Evolutionary conservation across 2,113 vertebrate species (phyloP), one percentile per base, ranked within the genome.

Genomic region (Pandion haliaetus): DNA sequence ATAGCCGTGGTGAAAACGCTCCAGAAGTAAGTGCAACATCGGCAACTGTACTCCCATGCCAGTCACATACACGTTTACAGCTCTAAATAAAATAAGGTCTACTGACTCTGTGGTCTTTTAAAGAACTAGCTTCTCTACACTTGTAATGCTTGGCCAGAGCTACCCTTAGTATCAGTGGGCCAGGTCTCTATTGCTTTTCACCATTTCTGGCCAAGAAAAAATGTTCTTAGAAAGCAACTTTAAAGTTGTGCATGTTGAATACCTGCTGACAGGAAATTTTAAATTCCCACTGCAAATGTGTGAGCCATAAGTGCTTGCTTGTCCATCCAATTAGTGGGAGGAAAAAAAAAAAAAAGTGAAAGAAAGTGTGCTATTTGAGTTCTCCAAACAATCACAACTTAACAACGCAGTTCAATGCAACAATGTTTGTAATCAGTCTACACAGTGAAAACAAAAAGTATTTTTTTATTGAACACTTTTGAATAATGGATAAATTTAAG

Each of bases 401-500:
- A 90, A 73, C 63, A 77, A 69, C 24, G 23, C 57, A 59, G 40
- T 67, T 87, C 80, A 82, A 31, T 54, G 55, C 40, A 74, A 42
- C 50, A 69, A 69, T 92, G 84, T 88, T 95, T 89, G 50, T 82
- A 86, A 95, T 95, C 92, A 95, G 73, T 80, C 77, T 63, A 78
- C 28, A 81, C 15, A 47, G 32, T 44, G 65, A 81, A 93, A 93
- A 79, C 34, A 89, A 78, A 65, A 92, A 70, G 76, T 82, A 58
- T 42, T 81, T 91, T 28, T 88, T 95, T 78, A 94, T 63, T 74
- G 66, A 86, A 96, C 66, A 38, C n/a, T 85, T 96, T 50, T 95
- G 88, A 95, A 96, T 95, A 96, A 94, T 91, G 45, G 86, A 95
- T 84, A 96, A 65, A 91, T 95, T 67, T 77, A 81, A 93, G 93